Base-by-base conservation (phyloP, 2,888 invertebrate genomes). In the Napeogenes inachia region DNA sequence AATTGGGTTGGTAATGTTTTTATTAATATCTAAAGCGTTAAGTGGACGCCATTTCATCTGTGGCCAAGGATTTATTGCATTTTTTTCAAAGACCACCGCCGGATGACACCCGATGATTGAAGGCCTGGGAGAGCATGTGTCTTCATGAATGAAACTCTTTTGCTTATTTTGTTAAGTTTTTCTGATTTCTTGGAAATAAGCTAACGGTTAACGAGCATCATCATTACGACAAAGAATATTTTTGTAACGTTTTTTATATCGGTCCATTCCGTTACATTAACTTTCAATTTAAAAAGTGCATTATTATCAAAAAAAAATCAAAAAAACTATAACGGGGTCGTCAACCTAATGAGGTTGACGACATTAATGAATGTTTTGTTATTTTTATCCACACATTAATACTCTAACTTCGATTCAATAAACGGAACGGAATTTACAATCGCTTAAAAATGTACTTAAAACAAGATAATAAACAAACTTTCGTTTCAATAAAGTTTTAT, bases 31-130 rank as follows among this genome's bases (percentile, higher is more conserved):
- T 64, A 33, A 61, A 64, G 62, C 62, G 66, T 54, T 66, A 65
- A 67, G 69, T 67, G 67, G 61, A 59, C 62, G 55, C 46, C 66
- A 66, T 68, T 68, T 66, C 59, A 57, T 59, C 53, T 60, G 62
- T 64, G 63, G 63, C 67, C 68, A 70, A 70, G 73, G 73, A 75
- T 77, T 75, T 75, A 76, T 73, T 71, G 69, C 68, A 58, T 78
- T 76, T 80, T 78, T 81, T 79, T 78, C 70, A 66, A 62, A 73
- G 80, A 79, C 80, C 81, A 81, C 80, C 81, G 73, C 68, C 63
- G 64, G 64, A 64, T 68, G 75, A 75, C 73, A 71, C 71, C 71
- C 61, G 69, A 68, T 77, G 79, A 78, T 79, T 76, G 74, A 76
- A 75, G 72, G 72, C 74, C 63, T 75, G 71, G 65, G 62, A 72